phyloP scores from a whole-genome alignment of 2,888 invertebrate species.

The Thymelicus lineola region DNA sequence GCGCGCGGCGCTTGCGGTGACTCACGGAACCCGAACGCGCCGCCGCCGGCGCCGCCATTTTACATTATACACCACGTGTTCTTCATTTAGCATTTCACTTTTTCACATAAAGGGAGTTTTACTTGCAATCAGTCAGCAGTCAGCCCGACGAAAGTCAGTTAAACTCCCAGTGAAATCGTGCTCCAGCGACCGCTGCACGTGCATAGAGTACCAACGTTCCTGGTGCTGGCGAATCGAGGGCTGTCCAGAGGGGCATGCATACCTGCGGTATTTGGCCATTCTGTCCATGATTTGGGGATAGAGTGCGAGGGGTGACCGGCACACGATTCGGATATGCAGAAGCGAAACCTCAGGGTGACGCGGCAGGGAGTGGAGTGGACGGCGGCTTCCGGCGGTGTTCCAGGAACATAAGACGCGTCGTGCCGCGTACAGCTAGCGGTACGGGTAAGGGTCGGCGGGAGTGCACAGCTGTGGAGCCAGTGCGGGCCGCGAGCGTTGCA shows the following conservation, averaged over 20 bases:
- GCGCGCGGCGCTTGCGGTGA: constrained; percentile 50
- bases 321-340: constrained; percentile 9
- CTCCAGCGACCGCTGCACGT: not conserved
- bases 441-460: not conserved
- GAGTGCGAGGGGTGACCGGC: constrained; percentile 19
- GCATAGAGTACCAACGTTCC: not conserved
- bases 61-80: constrained; percentile 79
- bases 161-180: not conserved
- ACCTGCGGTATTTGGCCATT: constrained; percentile 77
- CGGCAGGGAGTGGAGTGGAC: constrained; percentile 2
- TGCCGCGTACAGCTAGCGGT: not conserved
- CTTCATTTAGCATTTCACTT: constrained; percentile 38
- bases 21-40: constrained; percentile 47
- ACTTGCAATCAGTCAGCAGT: not conserved
- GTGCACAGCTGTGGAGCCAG: constrained; percentile 60
- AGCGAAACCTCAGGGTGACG: constrained; percentile 11
- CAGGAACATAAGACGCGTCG: constrained; percentile 23
- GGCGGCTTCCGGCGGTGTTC: constrained; percentile 14
- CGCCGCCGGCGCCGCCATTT: constrained; percentile 72
- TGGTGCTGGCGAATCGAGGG: not conserved
- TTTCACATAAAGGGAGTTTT: constrained; percentile 4
- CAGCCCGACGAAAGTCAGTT: not conserved
- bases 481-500: constrained; percentile 81
- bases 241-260: constrained; percentile 50
- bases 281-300: constrained; percentile 54